A percentile compares a stretch with the other conserved stretches of the same genome.
Evolutionary conservation across 1,140 invertebrate genomes (phyloP).

Genomic region (Phymorhynchus buccinoides): DNA sequence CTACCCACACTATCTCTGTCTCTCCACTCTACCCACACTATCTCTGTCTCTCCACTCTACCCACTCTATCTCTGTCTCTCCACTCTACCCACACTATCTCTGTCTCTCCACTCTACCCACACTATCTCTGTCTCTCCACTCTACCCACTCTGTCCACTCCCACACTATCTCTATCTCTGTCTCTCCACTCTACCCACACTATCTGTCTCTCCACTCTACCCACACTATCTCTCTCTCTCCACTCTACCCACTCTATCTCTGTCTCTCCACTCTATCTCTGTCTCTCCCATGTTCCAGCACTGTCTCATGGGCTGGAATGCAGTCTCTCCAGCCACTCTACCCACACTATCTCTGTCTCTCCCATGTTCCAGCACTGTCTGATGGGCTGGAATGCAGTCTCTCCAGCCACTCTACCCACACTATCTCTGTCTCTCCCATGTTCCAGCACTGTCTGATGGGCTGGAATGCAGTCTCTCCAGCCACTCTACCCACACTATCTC

Average conservation of each 20-base stretch:
- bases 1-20: no score
- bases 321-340: neutral
- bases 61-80: no score
- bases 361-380: slow-evolving; percentile 20
- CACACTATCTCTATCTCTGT: neutral
- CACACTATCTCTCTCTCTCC: neutral
- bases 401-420: no score
- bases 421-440: no score
- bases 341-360: neutral
- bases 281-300: neutral
- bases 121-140: no score
- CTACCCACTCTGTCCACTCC: no score
- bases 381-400: neutral
- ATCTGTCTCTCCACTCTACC: neutral
- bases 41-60: no score
- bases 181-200: neutral
- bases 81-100: slow-evolving; percentile 59
- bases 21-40: neutral
- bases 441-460: slow-evolving; percentile 60
- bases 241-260: neutral
- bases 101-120: slow-evolving; percentile 43
- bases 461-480: slow-evolving; percentile 56
- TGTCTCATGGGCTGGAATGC: neutral
- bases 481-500: slow-evolving; percentile 56
- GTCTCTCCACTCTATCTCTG: no score